Evolutionary conservation across 2,797 vertebrate species (phyloP).

Genomic region (Anisognathus igniventris): DNA sequence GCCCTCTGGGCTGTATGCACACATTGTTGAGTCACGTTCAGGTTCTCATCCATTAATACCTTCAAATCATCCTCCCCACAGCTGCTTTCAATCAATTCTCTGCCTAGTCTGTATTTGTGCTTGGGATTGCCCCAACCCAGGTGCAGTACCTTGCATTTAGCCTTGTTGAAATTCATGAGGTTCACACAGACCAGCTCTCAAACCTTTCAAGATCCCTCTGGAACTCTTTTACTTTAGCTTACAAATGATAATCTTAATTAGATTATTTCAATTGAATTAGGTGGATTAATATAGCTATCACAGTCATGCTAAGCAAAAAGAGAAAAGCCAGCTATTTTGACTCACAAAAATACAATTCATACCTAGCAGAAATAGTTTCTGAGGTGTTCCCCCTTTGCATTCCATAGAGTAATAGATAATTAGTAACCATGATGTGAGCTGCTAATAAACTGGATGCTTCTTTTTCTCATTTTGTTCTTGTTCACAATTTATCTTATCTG

Average conservation of each 20-base stretch:
- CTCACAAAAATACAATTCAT: neutral
- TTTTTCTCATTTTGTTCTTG: neutral
- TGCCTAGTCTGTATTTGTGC: neutral
- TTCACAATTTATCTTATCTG: neutral
- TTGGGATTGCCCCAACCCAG: neutral
- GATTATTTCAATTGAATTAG: neutral
- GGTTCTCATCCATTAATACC: neutral
- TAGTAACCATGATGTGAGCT: accelerated
- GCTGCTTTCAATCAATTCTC: neutral
- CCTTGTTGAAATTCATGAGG: neutral
- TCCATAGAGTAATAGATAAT: neutral
- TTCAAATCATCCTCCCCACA: neutral
- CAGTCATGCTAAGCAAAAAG: neutral
- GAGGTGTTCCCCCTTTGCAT: neutral
- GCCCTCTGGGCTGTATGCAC: accelerated
- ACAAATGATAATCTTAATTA: neutral
- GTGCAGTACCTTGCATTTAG: neutral
- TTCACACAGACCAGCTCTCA: neutral
- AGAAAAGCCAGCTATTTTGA: neutral
- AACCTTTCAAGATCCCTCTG: neutral
- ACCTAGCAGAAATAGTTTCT: neutral
- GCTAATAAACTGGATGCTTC: neutral
- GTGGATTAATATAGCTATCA: neutral
- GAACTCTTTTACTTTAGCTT: neutral
- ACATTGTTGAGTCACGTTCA: neutral